Percentiles rank a stretch among this genome's conserved stretches.
These are phyloP conservation scores for Nasalis larvatus DNA, from an alignment of 2,113 vertebrate species.

Conservation along the genomic window DNA sequence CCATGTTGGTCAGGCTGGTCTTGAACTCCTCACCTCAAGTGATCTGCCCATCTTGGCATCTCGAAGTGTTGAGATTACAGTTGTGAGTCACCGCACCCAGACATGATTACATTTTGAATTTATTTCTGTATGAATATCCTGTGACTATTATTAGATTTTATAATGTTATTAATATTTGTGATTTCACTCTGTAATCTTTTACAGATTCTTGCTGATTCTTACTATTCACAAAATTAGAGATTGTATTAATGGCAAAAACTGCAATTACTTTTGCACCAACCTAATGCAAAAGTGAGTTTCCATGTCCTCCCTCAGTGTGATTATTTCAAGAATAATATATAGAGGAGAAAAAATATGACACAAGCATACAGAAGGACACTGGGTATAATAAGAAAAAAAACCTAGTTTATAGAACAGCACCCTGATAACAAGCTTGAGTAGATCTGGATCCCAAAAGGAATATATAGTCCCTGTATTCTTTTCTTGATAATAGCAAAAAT, in stretches of 20 bases:
- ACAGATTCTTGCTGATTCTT: background rate
- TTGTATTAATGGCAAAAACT: background rate
- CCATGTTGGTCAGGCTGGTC: no score
- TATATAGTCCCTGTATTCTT: background rate
- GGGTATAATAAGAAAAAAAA: background rate
- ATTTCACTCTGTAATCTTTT: background rate
- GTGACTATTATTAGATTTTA: background rate
- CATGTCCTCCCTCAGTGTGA: background rate
- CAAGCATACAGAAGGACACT: background rate
- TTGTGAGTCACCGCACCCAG: no score
- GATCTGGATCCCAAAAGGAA: background rate
- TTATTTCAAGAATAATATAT: conserved; percentile 4
- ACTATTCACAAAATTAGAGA: background rate
- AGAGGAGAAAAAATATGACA: background rate
- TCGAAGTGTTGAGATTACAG: no score
- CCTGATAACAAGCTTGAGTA: background rate
- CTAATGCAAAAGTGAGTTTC: background rate
- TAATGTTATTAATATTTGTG: background rate
- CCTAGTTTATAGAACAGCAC: background rate
- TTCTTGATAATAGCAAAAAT: background rate
- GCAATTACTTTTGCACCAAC: no score
- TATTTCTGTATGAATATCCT: background rate
- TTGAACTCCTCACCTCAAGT: no score
- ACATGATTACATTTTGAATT: background rate
- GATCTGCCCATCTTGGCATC: no score